Percentiles rank a stretch among this genome's conserved stretches.
phyloP scores from a whole-genome alignment of 1,140 invertebrate genomes.

The Drosophila sproati region DNA sequence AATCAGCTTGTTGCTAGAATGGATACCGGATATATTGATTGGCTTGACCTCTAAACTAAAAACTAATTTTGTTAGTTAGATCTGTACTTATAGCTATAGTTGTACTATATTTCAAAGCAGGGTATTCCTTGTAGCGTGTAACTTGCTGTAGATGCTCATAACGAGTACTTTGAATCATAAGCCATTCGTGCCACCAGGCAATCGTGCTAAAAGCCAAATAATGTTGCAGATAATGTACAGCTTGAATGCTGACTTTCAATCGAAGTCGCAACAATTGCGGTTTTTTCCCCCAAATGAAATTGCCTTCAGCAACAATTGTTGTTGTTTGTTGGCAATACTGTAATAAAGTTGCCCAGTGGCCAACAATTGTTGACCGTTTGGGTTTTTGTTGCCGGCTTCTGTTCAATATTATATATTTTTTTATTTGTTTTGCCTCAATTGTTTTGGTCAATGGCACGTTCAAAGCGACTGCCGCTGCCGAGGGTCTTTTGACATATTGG shows the following conservation, averaged over 20 bases:
- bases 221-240: conserved; percentile 31
- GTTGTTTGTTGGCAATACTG: conserved; percentile 32
- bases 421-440: conserved; percentile 4
- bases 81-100: neutral
- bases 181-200: conserved; percentile 27
- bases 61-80: neutral
- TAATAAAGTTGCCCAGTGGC: conserved; percentile 66
- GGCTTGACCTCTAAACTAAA: no score
- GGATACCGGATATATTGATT: no score
- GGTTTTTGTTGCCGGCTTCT: conserved; percentile 36
- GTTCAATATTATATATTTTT: conserved; percentile 17
- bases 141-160: neutral
- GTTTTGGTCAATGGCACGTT: conserved; percentile 37
- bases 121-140: neutral
- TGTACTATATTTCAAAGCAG: neutral
- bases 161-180: neutral
- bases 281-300: conserved; percentile 14
- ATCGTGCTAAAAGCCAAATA: conserved; percentile 20
- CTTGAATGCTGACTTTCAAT: conserved; percentile 28
- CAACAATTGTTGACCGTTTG: conserved; percentile 38
- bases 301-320: conserved; percentile 3
- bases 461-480: conserved; percentile 14
- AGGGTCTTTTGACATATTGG: conserved; percentile 6
- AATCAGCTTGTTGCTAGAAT: no score
- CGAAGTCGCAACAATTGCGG: conserved; percentile 3